Base-by-base conservation (phyloP, 1,140 invertebrate genomes). In the Drosophila equinoxialis region DNA sequence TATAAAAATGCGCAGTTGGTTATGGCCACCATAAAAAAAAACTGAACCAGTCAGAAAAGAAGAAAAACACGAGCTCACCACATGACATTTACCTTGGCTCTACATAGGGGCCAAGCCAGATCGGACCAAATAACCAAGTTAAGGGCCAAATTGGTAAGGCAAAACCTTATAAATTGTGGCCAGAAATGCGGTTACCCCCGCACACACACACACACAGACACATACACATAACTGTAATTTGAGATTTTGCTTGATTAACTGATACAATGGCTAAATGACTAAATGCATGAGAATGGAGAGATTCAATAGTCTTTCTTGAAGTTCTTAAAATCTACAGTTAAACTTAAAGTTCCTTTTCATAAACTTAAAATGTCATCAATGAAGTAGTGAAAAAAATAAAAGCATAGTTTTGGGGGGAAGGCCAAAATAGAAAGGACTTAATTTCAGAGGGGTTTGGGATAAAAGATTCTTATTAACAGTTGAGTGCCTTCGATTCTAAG, bases 1-100 rank as follows among this genome's bases (percentile, higher is more conserved):
- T 74, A 65, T 30, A 66, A 84, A 84, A 84, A 77, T 74, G 69
- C 73, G 69, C 71, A 77, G 64, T 79, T 83, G 75, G 62, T 76
- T 78, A 58, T 66, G 26, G 74, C 14, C 74, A 51, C 70, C 76
- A 74, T 68, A 74, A 78, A 78, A 75, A 71, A 39, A 64, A 60
- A 75, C 2, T 3, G 72, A 30, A 59, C 72, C 8, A 65, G 35
- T 58, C 41, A 58, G 17, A 37, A 77, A 76, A 63, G 68, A 73
- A 77, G 82, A 45, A 48, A 63, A 69, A 72, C 82, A 86, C 75
- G 79, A 79, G 63, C 66, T 68, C 71, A 17, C 71, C 62, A 75
- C 82, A 85, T 85, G 82, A 85, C 75, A 65, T 64, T 66, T 59
- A 33, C 57, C 57, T 59, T 59, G 57, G 30, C 30, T 30, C 30